These are phyloP conservation scores for Patella vulgata DNA, from an alignment of 1,140 invertebrate species.

Conservation along the genomic window DNA sequence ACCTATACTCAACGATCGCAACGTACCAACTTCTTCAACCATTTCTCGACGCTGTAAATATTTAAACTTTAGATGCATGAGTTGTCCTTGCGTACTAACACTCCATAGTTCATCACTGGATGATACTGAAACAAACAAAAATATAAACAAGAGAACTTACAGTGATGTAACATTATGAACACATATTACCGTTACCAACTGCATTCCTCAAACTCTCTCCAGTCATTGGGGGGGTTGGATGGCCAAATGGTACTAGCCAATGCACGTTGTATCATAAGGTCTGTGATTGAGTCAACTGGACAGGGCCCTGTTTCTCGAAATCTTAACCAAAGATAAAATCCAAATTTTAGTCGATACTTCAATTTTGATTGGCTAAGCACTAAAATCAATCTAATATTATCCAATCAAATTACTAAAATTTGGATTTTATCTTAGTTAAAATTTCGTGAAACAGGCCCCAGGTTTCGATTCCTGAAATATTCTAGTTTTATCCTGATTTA, in stretches of 20 bases:
- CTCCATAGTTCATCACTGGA: constrained; percentile 56
- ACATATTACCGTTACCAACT: background rate
- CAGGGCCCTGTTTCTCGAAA: background rate
- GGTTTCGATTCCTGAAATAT: background rate
- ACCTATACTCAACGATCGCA: constrained; percentile 19
- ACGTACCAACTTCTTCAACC: constrained; percentile 1
- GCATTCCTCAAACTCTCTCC: background rate
- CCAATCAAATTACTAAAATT: no score
- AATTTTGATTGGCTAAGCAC: no score
- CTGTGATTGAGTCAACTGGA: no score
- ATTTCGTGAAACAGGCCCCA: no score
- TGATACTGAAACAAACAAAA: constrained; percentile 40
- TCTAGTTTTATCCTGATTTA: no score
- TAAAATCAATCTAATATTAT: no score
- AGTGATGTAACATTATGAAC: background rate
- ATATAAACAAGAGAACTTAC: background rate
- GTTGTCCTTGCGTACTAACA: constrained; percentile 50
- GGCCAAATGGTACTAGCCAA: no score
- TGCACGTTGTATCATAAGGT: no score
- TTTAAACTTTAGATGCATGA: constrained; percentile 43
- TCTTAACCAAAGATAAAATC: no score
- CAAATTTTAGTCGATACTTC: no score
- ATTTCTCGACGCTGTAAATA: constrained; percentile 32
- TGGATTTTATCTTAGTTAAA: no score
- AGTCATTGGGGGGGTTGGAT: no score